phyloP scores from a whole-genome alignment of 2,113 vertebrate species.

The Camelus bactrianus region DNA sequence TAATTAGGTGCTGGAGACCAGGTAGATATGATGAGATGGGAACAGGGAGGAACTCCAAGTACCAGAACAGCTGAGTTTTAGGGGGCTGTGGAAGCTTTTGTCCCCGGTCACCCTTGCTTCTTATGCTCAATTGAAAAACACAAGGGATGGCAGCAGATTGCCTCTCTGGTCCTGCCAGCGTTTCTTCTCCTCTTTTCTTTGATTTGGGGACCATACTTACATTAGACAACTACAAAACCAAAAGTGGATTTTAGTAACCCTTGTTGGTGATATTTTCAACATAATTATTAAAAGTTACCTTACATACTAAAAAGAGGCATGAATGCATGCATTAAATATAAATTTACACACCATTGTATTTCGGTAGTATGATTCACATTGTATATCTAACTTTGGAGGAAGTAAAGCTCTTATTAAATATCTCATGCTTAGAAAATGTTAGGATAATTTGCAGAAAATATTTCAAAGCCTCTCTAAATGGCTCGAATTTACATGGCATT shows the following conservation, averaged over 20 bases:
- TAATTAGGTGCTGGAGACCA: neutral
- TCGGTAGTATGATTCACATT: constrained; percentile 20
- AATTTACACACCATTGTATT: constrained; percentile 15
- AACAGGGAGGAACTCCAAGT: neutral
- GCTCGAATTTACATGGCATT: constrained; percentile 49
- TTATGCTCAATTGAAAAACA: neutral
- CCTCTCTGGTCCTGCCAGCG: neutral
- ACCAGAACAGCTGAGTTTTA: neutral
- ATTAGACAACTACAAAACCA: neutral
- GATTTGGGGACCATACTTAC: neutral
- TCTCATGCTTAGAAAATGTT: constrained; percentile 46
- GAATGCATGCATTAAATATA: constrained; percentile 35
- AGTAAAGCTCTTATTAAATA: constrained; percentile 49
- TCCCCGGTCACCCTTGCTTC: neutral
- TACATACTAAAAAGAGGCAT: constrained; percentile 34
- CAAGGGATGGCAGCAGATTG: neutral
- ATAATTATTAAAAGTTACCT: neutral
- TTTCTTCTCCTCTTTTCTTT: neutral
- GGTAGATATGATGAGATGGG: neutral
- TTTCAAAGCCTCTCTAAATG: constrained; percentile 68
- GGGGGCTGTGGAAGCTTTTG: neutral
- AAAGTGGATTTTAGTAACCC: neutral
- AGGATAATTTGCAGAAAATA: constrained; percentile 63
- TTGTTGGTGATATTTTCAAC: neutral
- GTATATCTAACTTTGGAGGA: constrained; percentile 40